Percentiles rank a stretch among this genome's conserved stretches.
Conservation (phyloP, 2,888 invertebrate genomes). For the Andrena marginata region DNA sequence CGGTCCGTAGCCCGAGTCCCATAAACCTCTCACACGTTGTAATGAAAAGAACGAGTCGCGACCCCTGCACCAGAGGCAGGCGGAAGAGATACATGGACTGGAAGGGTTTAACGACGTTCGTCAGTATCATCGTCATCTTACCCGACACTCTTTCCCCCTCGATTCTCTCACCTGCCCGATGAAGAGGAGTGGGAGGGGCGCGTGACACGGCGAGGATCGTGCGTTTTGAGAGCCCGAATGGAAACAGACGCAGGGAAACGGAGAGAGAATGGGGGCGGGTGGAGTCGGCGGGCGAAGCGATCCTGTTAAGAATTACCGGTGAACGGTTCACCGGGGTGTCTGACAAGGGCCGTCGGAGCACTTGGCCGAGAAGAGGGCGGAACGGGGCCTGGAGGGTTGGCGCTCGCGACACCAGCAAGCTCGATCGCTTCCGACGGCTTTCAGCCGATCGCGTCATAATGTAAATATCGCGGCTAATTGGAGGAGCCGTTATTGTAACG, state of each 20-base stretch:
- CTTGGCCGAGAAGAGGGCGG: conserved; percentile 53
- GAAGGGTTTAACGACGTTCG: conserved; percentile 37
- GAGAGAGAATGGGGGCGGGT: background rate
- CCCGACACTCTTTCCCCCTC: conserved; percentile 31
- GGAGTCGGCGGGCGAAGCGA: conserved; percentile 15
- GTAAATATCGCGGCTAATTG: conserved; percentile 85
- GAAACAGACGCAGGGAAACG: background rate
- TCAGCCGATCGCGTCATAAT: conserved; percentile 76
- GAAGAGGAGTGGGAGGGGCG: background rate
- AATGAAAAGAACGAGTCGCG: background rate
- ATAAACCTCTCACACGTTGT: background rate
- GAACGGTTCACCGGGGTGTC: conserved; percentile 59
- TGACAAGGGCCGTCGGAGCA: conserved; percentile 64
- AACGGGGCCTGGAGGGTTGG: conserved; percentile 44
- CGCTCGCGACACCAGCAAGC: conserved; percentile 47
- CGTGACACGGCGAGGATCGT: conserved; percentile 37
- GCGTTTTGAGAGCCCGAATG: conserved; percentile 19
- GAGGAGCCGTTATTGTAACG: conserved; percentile 79
- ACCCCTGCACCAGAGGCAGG: background rate
- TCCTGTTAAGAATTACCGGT: conserved; percentile 49
- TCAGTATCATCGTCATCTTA: conserved; percentile 6
- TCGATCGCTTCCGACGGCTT: conserved; percentile 76
- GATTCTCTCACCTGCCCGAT: conserved; percentile 43
- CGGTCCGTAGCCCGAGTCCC: background rate
- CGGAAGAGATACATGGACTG: background rate